Conservation (phyloP, 2,113 vertebrate genomes). For the Poeciliopsis occidentalis region DNA sequence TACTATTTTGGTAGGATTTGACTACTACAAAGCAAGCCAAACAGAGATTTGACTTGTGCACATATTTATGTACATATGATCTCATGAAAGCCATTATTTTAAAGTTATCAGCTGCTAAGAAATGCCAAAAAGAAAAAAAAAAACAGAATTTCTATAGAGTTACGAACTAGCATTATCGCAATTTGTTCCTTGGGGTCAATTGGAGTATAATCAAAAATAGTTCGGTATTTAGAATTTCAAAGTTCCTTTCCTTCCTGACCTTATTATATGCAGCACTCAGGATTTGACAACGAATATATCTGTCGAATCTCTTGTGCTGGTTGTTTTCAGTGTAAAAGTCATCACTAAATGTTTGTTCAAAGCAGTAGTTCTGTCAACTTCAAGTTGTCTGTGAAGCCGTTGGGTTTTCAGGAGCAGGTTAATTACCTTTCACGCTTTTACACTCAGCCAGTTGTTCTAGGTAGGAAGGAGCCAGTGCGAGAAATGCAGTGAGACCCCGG, state of each 20-base stretch:
- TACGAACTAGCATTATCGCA: conserved; percentile 46
- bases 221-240: conserved; percentile 58
- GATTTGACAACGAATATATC: conserved; percentile 50
- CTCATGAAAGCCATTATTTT: conserved; percentile 79
- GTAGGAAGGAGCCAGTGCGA: neutral
- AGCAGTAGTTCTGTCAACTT: conserved; percentile 53
- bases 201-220: conserved; percentile 44
- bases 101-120: conserved; percentile 82
- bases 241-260: conserved; percentile 54
- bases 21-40: conserved; percentile 70
- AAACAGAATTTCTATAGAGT: conserved; percentile 61
- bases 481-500: neutral
- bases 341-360: conserved; percentile 51
- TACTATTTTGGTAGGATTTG: conserved; percentile 78
- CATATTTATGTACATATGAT: conserved; percentile 69
- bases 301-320: conserved; percentile 55
- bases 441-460: conserved; percentile 37
- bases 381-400: conserved; percentile 39
- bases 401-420: conserved; percentile 32
- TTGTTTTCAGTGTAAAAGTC: conserved; percentile 60
- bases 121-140: conserved; percentile 83
- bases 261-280: conserved; percentile 47
- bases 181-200: conserved; percentile 52
- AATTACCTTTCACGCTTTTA: conserved; percentile 11
- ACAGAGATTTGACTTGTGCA: conserved; percentile 66